Base-by-base conservation (phyloP, 1,140 invertebrate species). In the Conopomorpha cramerella region DNA sequence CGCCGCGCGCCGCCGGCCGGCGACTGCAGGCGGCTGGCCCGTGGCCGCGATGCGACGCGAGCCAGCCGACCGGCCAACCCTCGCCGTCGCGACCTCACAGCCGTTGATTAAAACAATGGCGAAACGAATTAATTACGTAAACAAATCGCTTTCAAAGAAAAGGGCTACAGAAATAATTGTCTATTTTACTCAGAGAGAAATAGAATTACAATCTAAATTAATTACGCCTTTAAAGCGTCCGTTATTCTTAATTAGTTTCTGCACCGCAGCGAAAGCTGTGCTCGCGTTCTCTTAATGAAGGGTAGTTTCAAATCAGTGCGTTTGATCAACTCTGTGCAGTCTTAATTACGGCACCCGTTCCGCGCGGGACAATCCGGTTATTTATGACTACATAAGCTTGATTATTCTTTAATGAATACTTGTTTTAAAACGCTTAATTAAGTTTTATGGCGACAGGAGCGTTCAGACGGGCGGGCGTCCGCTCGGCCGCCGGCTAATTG, bases 381-480 rank as follows among this genome's bases (percentile, higher is more conserved):
- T 78, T 79, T 79, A 79, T 77, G 63, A 73, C 72, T 76, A 79
- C 74, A 79, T 77, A 77, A 78, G 71, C 68, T 78, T 74, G 71
- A 79, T 79, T 79, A 79, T 79, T 79, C 72, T 77, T 79, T 78
- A 79, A 79, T 78, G 68, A 79, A 77, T 77, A 74, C 73, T 77
- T 77, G 77, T 79, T 79, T 79, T 77, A 77, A 79, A 77, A 77
- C 68, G 77, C 77, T 79, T 78, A 79, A 79, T 79, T 78, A 79
- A 79, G 77, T 79, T 79, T 79, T 79, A 78, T 79, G 71, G 72
- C 67, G 72, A 78, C 77, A 74, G 71, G 62, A 55, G 62, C 60
- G 67, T 54, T 66, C 63, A 62, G 73, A 73, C 53, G 53, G 49
- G 49, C 70, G 73, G 73, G 66, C 70, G 68, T 56, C 66, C 66